These are phyloP conservation scores for Chloropsis cyanopogon DNA, from an alignment of 2,113 vertebrate genomes.

Conservation along the genomic window DNA sequence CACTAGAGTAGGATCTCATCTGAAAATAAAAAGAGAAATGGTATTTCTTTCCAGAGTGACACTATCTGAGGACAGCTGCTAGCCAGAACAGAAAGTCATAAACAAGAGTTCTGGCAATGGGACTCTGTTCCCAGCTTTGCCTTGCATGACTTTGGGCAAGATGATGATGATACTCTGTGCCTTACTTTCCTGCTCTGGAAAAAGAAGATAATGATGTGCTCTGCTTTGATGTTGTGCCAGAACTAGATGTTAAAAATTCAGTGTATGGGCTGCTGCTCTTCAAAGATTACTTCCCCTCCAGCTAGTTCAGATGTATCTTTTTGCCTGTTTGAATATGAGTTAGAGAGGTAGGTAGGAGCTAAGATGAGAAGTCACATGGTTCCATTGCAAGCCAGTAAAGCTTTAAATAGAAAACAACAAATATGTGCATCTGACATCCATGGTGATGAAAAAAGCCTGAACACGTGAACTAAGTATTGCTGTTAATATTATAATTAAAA, in stretches of 20 bases:
- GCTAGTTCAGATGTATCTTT: neutral
- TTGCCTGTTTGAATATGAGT: neutral
- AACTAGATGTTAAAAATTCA: conserved; percentile 11
- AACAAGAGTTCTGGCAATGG: neutral
- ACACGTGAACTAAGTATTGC: neutral
- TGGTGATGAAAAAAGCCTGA: neutral
- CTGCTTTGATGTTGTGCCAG: neutral
- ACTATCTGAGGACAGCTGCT: neutral
- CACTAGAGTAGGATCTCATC: neutral
- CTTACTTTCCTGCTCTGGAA: neutral
- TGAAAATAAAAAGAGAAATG: neutral
- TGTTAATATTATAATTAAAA: neutral
- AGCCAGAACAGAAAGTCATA: neutral
- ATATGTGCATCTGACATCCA: neutral
- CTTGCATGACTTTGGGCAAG: neutral
- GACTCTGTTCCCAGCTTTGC: neutral
- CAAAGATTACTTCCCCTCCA: neutral
- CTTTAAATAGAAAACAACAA: neutral
- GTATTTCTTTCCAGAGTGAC: neutral
- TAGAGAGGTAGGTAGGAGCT: neutral
- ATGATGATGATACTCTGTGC: neutral
- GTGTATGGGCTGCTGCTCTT: neutral
- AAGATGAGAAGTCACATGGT: neutral
- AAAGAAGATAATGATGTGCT: neutral
- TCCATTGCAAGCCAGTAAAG: neutral